phyloP scores from a whole-genome alignment of 1,140 invertebrate species.

The Solen grandis region DNA sequence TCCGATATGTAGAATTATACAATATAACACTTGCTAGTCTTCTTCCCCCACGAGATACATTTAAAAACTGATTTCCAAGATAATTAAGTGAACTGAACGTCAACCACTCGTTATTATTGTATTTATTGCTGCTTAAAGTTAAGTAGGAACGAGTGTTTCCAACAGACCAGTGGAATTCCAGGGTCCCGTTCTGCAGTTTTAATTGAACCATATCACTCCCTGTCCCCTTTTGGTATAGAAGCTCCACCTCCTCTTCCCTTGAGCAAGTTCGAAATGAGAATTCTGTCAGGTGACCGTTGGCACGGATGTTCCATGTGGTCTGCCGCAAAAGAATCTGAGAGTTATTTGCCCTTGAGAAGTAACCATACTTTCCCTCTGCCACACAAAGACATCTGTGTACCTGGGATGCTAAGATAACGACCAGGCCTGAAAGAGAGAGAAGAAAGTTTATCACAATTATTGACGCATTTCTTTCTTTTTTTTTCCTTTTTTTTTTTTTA shows the following conservation, averaged over 20 bases:
- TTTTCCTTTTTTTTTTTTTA: no score
- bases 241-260: conserved; percentile 32
- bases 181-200: conserved; percentile 23
- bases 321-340: conserved; percentile 13
- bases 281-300: conserved; percentile 18
- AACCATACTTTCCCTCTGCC: conserved; percentile 36
- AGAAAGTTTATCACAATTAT: no score
- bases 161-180: conserved; percentile 37
- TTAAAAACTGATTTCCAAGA: conserved; percentile 47
- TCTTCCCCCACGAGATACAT: conserved; percentile 22
- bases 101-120: conserved; percentile 48
- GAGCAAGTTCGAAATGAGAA: conserved; percentile 54
- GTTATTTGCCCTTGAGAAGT: conserved; percentile 29
- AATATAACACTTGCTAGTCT: conserved; percentile 35
- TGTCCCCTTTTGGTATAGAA: conserved; percentile 39
- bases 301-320: conserved; percentile 13
- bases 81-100: conserved; percentile 17
- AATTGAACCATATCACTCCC: conserved; percentile 26
- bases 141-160: background rate
- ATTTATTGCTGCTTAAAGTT: conserved; percentile 1
- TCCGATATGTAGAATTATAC: conserved; percentile 48
- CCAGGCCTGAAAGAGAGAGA: background rate
- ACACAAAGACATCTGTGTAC: background rate
- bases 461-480: no score
- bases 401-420: background rate